These are phyloP conservation scores for Pterocles orientalis DNA, from an alignment of 2,113 vertebrate species.

Conservation along the genomic window DNA sequence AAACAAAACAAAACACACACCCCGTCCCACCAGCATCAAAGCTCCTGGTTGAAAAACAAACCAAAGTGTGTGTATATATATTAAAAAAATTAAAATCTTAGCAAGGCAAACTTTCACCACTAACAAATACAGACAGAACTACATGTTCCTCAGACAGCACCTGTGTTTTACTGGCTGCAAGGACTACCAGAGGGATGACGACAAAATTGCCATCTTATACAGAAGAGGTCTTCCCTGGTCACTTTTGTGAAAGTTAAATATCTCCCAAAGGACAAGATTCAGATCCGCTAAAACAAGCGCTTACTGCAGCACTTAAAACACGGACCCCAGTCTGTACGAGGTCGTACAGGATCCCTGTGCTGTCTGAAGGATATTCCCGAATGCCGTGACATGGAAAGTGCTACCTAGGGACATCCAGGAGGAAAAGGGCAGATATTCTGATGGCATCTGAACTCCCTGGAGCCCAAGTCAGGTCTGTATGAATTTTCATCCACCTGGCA, in stretches of 20 bases:
- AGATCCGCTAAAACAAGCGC: fast-evolving
- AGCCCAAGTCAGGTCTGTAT: neutral
- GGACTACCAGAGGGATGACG: neutral
- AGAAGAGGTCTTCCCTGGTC: neutral
- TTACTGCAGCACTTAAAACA: neutral
- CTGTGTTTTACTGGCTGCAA: neutral
- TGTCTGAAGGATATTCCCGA: neutral
- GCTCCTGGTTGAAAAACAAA: neutral
- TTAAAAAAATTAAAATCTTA: neutral
- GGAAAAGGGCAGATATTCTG: neutral
- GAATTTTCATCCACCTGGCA: neutral
- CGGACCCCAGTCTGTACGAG: neutral
- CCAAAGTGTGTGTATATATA: too few species aligned
- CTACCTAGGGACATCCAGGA: neutral
- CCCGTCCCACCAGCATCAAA: neutral
- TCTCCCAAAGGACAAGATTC: neutral
- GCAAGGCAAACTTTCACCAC: neutral
- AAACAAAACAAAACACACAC: neutral
- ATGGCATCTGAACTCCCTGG: neutral
- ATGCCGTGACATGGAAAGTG: fast-evolving
- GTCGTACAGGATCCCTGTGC: neutral
- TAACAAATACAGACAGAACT: neutral
- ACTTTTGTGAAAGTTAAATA: neutral
- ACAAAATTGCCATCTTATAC: neutral
- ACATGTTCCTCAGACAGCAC: neutral